phyloP scores from a whole-genome alignment of 2,113 vertebrate genomes.

The Anolis sagrei region DNA sequence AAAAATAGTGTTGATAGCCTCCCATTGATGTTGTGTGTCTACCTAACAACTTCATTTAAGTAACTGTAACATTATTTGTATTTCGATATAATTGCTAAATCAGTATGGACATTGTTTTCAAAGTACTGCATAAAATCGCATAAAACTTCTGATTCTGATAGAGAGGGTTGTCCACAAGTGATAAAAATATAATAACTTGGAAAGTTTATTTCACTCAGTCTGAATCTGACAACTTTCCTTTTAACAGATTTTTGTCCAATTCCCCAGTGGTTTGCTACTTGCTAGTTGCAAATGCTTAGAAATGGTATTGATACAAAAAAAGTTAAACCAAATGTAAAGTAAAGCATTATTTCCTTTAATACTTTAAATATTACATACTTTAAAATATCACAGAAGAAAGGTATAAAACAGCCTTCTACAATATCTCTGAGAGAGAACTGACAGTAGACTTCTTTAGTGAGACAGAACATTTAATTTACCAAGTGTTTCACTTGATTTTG shows the following conservation, averaged over 20 bases:
- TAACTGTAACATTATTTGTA: neutral
- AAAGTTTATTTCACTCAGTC: neutral
- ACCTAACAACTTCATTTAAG: too few relatives aligned
- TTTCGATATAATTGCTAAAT: neutral
- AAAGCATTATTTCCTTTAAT: neutral
- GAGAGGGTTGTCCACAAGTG: neutral
- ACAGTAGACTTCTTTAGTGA: neutral
- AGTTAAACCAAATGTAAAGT: neutral
- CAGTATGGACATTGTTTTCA: neutral
- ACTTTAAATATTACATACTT: constrained; percentile 21
- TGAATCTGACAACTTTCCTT: neutral
- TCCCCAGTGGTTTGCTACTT: constrained; percentile 15
- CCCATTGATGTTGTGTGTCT: too few relatives aligned
- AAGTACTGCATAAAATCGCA: neutral
- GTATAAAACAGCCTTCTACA: neutral
- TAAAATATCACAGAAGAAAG: neutral
- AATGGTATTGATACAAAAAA: constrained; percentile 6
- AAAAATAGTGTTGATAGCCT: too few relatives aligned
- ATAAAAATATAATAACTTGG: neutral
- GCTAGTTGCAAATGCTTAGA: neutral
- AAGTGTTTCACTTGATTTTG: neutral
- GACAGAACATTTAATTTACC: neutral
- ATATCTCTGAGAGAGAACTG: neutral
- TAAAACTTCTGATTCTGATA: accelerated
- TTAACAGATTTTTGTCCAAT: neutral